A percentile compares a stretch with the other conserved stretches of the same genome.
Evolutionary conservation across 2,797 vertebrate genomes (phyloP).

Genomic region (Rousettus madagascariensis): DNA sequence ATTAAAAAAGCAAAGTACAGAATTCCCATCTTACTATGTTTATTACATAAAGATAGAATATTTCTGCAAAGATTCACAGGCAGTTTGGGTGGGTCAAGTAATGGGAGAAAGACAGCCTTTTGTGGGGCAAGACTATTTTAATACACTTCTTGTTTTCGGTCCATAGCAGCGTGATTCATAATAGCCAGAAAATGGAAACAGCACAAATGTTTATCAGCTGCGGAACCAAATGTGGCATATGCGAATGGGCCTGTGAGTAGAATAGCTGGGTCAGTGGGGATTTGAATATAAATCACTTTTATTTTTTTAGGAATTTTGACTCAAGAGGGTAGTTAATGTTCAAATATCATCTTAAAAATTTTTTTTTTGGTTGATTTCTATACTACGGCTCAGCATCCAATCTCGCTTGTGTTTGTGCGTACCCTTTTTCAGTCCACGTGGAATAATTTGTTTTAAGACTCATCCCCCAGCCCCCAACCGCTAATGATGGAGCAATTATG

Average conservation of each 20-base stretch:
- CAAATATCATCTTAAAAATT: neutral
- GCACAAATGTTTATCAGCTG: neutral
- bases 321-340: neutral
- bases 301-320: conserved; percentile 13
- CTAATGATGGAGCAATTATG: conserved; percentile 35
- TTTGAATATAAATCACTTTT: conserved; percentile 22
- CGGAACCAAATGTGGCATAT: neutral
- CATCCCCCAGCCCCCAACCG: neutral
- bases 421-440: neutral
- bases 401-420: neutral
- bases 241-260: too few relatives aligned
- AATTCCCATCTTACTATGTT: neutral
- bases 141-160: neutral
- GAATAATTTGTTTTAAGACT: conserved; percentile 44
- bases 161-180: neutral
- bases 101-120: neutral
- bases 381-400: neutral
- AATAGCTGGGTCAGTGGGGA: neutral
- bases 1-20: neutral
- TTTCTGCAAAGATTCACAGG: neutral
- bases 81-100: neutral
- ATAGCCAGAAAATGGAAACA: neutral
- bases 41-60: neutral
- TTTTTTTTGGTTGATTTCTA: neutral
- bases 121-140: neutral